These are phyloP conservation scores for Oxyscelio sp. DNA, from an alignment of 2,888 invertebrate genomes.

Conservation along the genomic window DNA sequence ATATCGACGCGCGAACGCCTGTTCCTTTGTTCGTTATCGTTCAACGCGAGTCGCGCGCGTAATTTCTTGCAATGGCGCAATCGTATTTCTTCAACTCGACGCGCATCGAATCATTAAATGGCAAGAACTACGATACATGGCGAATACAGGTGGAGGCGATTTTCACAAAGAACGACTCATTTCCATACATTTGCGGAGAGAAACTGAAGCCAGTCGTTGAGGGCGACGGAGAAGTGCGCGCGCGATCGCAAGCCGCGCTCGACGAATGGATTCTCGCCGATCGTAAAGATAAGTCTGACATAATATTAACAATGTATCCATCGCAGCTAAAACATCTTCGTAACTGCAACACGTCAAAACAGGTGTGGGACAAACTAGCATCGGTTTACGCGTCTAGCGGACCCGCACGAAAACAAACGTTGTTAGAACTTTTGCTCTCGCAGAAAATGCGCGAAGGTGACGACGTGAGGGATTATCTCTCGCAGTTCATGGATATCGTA, in stretches of 20 bases:
- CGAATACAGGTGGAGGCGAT: too few relatives aligned
- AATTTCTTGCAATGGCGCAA: too few relatives aligned
- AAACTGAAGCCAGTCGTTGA: background rate
- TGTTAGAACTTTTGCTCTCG: background rate
- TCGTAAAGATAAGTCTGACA: background rate
- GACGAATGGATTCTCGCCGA: conserved; percentile 3
- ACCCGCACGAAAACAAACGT: background rate
- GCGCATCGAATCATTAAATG: background rate
- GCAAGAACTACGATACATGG: too few relatives aligned
- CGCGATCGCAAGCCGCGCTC: background rate
- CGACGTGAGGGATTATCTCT: background rate
- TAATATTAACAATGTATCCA: background rate
- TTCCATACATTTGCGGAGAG: background rate
- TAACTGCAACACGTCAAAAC: too few relatives aligned
- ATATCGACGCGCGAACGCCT: too few relatives aligned
- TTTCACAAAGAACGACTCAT: background rate
- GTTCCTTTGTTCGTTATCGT: too few relatives aligned
- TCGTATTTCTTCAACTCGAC: background rate
- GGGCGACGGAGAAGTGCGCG: background rate
- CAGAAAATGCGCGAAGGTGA: conserved; percentile 15
- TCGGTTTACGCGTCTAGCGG: conserved; percentile 1
- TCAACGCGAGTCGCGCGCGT: too few relatives aligned
- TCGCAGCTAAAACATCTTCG: conserved; percentile 11
- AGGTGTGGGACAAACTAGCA: conserved; percentile 6
- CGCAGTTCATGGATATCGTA: conserved; percentile 20